phyloP scores from a whole-genome alignment of 37 sponge, comb jelly and placozoan genomes.

The Chondrosia reniformis region DNA sequence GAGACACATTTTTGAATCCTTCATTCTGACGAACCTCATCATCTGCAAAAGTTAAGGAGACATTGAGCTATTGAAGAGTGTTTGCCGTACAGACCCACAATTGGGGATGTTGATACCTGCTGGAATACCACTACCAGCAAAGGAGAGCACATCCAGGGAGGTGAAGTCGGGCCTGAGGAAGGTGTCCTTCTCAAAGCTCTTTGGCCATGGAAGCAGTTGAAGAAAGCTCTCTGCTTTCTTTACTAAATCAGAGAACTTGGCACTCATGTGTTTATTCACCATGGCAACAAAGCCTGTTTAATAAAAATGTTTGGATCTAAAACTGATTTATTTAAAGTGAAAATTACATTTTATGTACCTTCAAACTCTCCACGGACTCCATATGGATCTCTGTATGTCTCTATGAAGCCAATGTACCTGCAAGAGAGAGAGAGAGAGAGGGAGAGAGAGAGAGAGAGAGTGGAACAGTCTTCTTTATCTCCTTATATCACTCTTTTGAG shows the following conservation, averaged over 20 bases:
- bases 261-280: conserved; percentile 89
- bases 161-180: conserved; percentile 91
- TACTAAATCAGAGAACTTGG: conserved; percentile 76
- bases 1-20: conserved; percentile 93
- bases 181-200: conserved; percentile 79
- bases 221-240: conserved; percentile 63
- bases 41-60: conserved; percentile 38
- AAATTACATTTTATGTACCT: conserved; percentile 49
- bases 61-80: not conserved
- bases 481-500: too few relatives aligned
- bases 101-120: conserved; percentile 94
- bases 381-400: conserved; percentile 89
- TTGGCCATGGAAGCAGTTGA: conserved; percentile 73
- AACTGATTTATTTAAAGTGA: not conserved
- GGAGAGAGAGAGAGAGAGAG: too few relatives aligned
- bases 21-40: conserved; percentile 89
- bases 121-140: conserved; percentile 85
- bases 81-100: conserved; percentile 55
- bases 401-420: conserved; percentile 96
- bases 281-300: conserved; percentile 87
- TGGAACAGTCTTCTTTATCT: too few relatives aligned
- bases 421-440: too few relatives aligned
- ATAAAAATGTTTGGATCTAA: not conserved
- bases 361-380: conserved; percentile 92
- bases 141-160: conserved; percentile 82